These are phyloP conservation scores for Pimpla rufipes DNA, from an alignment of 2,888 invertebrate species.

Conservation along the genomic window DNA sequence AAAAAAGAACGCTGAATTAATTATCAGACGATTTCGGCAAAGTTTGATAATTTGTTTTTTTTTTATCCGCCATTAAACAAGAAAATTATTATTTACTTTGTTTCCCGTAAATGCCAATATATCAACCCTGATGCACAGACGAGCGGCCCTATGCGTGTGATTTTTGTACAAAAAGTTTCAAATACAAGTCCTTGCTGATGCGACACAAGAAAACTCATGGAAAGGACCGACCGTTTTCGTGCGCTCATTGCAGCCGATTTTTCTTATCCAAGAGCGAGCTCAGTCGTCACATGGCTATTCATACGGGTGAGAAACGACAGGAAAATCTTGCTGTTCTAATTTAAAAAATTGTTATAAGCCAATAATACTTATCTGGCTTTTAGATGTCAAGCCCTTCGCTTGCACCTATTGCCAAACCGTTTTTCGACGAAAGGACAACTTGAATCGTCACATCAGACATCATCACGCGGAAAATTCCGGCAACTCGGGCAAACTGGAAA, in stretches of 20 bases:
- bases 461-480: conserved; percentile 88
- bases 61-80: not conserved
- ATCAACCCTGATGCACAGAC: conserved; percentile 71
- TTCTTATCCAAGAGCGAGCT: conserved; percentile 85
- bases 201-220: conserved; percentile 85
- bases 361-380: conserved; percentile 71
- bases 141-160: conserved; percentile 83
- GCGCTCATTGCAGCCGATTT: conserved; percentile 83
- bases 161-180: conserved; percentile 83
- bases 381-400: conserved; percentile 90
- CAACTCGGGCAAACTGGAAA: not conserved
- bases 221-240: conserved; percentile 84
- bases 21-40: not conserved
- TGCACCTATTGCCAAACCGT: conserved; percentile 90
- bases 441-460: conserved; percentile 91
- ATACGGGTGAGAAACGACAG: conserved; percentile 80
- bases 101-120: not conserved
- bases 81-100: conserved; percentile 17
- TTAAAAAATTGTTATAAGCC: not conserved
- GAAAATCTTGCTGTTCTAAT: not conserved
- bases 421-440: conserved; percentile 92
- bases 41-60: not conserved
- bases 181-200: conserved; percentile 81
- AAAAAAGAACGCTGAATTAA: not conserved
- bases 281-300: conserved; percentile 83